A percentile compares a stretch with the other conserved stretches of the same genome.
Evolutionary conservation across 2,888 invertebrate genomes (phyloP).

Genomic region (Rambutsinella grinnellia): DNA sequence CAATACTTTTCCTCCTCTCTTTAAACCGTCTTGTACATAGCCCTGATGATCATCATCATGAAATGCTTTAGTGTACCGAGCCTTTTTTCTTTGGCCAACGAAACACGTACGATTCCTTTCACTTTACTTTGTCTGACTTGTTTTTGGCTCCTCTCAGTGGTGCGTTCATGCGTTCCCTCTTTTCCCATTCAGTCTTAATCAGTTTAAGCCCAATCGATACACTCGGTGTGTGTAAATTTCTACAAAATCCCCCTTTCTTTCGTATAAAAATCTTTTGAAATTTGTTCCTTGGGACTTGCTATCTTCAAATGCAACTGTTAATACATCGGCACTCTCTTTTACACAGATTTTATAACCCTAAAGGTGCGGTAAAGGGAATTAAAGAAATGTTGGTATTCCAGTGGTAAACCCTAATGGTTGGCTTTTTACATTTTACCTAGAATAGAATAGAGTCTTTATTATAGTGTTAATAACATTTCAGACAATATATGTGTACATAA

Average conservation of each 20-base stretch:
- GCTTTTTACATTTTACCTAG: no score
- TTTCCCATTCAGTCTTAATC: constrained; percentile 49
- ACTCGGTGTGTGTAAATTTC: no score
- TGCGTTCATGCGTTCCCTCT: constrained; percentile 47
- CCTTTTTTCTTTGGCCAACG: no score
- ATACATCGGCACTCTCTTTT: not conserved
- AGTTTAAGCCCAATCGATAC: constrained; percentile 47
- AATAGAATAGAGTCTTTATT: no score
- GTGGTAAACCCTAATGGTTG: no score
- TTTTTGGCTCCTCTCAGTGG: constrained; percentile 9
- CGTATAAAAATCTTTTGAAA: not conserved
- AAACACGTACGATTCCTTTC: not conserved
- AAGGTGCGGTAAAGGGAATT: not conserved
- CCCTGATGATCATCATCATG: no score
- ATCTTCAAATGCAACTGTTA: not conserved
- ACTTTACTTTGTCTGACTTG: not conserved
- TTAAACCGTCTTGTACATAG: not conserved
- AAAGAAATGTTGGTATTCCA: not conserved
- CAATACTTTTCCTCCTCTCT: not conserved
- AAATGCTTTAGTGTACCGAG: no score
- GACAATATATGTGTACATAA: no score
- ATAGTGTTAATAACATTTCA: no score
- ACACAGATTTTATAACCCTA: no score
- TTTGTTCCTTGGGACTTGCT: not conserved
- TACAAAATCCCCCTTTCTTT: no score